Percentiles rank a stretch among this genome's conserved stretches.
Evolutionary conservation across 2,113 vertebrate species (phyloP).

Genomic region (Leucopsar rothschildi): DNA sequence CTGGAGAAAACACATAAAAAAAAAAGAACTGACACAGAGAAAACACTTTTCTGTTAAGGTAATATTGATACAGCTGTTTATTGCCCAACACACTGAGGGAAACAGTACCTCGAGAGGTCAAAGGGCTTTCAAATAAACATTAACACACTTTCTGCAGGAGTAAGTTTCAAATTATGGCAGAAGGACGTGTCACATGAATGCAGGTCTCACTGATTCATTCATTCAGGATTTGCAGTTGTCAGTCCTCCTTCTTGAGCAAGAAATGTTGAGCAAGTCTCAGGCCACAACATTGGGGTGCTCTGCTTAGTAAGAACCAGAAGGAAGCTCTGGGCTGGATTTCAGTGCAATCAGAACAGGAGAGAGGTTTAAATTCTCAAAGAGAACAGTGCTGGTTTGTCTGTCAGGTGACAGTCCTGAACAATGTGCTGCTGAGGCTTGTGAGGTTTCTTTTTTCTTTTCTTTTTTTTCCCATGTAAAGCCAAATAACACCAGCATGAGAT

Average conservation of each 20-base stretch:
- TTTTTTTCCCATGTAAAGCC: neutral
- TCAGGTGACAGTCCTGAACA: neutral
- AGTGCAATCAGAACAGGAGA: neutral
- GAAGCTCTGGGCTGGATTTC: neutral
- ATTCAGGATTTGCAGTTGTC: neutral
- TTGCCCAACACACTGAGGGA: neutral
- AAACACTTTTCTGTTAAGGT: neutral
- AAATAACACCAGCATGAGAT: neutral
- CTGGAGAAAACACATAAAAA: neutral
- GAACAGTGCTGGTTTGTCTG: neutral
- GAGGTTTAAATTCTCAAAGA: neutral
- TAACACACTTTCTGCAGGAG: neutral
- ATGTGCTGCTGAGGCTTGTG: neutral
- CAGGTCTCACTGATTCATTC: neutral
- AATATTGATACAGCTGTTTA: slow-evolving; percentile 43
- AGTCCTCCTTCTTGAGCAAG: neutral
- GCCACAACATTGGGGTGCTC: neutral
- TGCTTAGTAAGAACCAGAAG: neutral
- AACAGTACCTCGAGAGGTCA: neutral
- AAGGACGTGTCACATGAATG: neutral
- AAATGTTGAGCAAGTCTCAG: neutral
- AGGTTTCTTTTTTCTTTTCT: neutral
- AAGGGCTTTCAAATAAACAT: neutral
- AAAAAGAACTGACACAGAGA: neutral
- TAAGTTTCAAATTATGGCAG: neutral